Evolutionary conservation across 2,113 vertebrate genomes (phyloP).

Genomic region (Archilochus colubris): DNA sequence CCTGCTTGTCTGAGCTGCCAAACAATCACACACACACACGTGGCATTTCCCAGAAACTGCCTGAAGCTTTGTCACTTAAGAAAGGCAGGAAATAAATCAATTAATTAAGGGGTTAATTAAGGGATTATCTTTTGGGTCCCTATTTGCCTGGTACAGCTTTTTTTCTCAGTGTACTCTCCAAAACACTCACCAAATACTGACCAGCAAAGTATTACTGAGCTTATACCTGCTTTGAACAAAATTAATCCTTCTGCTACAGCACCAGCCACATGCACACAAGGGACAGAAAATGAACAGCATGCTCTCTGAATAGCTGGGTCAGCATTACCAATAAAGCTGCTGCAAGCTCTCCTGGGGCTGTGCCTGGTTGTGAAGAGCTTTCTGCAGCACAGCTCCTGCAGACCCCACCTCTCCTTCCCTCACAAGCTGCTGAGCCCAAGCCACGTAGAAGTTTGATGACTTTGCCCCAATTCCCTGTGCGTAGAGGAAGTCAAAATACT

Average conservation of each 20-base stretch:
- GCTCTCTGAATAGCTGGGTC: rapidly evolving
- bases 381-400: slow-evolving; percentile 18
- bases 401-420: not conserved
- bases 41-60: not conserved
- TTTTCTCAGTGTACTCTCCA: not conserved
- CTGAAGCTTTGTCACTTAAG: not conserved
- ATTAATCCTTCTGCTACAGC: not conserved
- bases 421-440: slow-evolving; percentile 47
- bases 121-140: not conserved
- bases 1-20: not conserved
- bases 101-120: no score
- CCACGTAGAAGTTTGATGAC: not conserved
- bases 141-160: not conserved
- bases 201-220: not conserved
- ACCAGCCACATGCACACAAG: not conserved
- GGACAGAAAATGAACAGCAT: rapidly evolving
- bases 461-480: not conserved
- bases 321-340: slow-evolving; percentile 28
- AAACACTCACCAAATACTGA: not conserved
- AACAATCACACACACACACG: not conserved
- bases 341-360: not conserved
- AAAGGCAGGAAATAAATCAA: not conserved
- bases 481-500: slow-evolving; percentile 17
- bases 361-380: slow-evolving; percentile 37
- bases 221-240: not conserved